Evolutionary conservation across 2,888 invertebrate species (phyloP).

Genomic region (Tholera decimalis): DNA sequence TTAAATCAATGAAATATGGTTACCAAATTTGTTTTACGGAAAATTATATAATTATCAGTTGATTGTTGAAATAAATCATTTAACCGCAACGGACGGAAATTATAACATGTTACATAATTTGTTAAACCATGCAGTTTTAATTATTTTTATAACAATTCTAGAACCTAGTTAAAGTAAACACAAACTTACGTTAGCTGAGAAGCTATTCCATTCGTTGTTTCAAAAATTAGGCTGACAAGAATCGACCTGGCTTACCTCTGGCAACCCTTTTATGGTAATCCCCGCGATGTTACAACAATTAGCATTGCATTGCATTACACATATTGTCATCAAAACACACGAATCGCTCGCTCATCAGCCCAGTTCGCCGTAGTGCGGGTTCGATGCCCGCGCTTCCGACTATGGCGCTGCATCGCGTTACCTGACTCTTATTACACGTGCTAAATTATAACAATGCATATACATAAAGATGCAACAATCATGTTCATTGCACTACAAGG

Average conservation of each 20-base stretch:
- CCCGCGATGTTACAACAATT: constrained; percentile 44
- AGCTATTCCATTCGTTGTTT: too few relatives aligned
- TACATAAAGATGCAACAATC: constrained; percentile 43
- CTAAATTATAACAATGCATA: constrained; percentile 59
- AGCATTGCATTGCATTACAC: constrained; percentile 46
- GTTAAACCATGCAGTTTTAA: background rate
- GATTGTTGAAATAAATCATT: constrained; percentile 32
- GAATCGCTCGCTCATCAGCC: constrained; percentile 65
- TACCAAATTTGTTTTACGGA: constrained; percentile 33
- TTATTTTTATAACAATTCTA: background rate
- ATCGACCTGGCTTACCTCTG: constrained; percentile 5
- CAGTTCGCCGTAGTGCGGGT: constrained; percentile 77
- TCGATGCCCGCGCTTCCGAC: constrained; percentile 85
- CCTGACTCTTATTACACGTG: constrained; percentile 63
- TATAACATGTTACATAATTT: background rate
- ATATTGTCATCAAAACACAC: constrained; percentile 64
- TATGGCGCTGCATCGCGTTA: constrained; percentile 72
- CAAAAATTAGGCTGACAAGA: too few relatives aligned
- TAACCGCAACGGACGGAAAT: constrained; percentile 18
- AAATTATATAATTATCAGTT: constrained; percentile 20
- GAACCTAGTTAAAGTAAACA: background rate
- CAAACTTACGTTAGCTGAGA: background rate
- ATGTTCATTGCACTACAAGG: constrained; percentile 27
- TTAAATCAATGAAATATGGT: constrained; percentile 14
- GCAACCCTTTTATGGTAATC: constrained; percentile 43